phyloP scores from a whole-genome alignment of 2,888 invertebrate species.

The Protodeltote pygarga region DNA sequence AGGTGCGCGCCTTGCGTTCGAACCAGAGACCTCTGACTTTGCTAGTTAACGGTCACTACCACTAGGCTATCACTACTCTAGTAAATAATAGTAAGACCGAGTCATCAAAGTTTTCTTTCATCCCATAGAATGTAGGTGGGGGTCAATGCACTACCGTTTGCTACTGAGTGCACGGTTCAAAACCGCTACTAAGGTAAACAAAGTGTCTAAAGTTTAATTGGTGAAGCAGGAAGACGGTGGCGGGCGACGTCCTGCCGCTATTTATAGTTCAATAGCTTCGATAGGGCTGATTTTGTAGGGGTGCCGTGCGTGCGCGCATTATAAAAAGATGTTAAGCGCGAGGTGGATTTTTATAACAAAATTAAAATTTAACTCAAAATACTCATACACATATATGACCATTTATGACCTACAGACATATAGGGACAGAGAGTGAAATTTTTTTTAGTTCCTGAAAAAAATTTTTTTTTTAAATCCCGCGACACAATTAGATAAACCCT shows the following conservation, averaged over 20 bases:
- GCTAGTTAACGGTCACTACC: background rate
- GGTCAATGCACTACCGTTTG: constrained; percentile 45
- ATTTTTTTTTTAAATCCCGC: no score
- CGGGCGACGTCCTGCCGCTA: constrained; percentile 67
- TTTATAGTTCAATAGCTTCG: constrained; percentile 61
- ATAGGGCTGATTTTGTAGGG: constrained; percentile 45
- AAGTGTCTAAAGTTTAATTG: constrained; percentile 60
- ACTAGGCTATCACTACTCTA: background rate
- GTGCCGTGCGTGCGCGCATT: constrained; percentile 50
- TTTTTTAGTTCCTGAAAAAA: no score
- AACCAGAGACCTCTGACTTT: no score
- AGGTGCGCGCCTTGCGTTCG: no score
- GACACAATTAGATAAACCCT: no score
- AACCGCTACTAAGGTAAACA: constrained; percentile 70
- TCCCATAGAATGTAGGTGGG: constrained; percentile 24
- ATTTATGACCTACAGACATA: no score
- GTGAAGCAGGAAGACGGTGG: constrained; percentile 69
- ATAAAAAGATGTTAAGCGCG: constrained; percentile 3
- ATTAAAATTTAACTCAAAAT: background rate
- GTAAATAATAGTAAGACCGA: constrained; percentile 26
- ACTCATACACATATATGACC: no score
- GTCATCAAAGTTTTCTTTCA: constrained; percentile 34
- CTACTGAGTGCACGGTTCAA: constrained; percentile 57
- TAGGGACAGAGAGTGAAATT: no score
- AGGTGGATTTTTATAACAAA: background rate